Conservation (phyloP, 2,888 invertebrate species). For the Hydrotaea cyrtoneurina region DNA sequence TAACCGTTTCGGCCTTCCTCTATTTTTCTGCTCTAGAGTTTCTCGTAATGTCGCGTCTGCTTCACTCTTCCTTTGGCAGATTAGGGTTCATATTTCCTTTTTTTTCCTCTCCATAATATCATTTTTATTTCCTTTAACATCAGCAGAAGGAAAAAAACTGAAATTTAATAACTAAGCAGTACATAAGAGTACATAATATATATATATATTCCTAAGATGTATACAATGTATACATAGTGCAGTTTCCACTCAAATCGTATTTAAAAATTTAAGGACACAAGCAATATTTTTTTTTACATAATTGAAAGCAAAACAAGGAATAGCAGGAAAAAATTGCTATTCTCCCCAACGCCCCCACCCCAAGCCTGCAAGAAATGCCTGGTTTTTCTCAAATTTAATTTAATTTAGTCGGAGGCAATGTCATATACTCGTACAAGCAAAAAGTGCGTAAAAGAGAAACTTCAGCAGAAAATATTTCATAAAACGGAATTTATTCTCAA, state of each 20-base stretch:
- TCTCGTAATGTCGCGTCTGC: background rate
- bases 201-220: too few relatives aligned
- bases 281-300: background rate
- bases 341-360: too few relatives aligned
- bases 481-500: conserved; percentile 10
- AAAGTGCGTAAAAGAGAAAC: too few relatives aligned
- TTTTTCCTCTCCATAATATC: background rate
- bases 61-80: background rate
- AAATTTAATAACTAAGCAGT: conserved; percentile 20
- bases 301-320: background rate
- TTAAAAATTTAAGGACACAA: conserved; percentile 18
- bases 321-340: background rate
- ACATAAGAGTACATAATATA: background rate
- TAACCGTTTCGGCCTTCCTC: too few relatives aligned
- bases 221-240: background rate
- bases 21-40: background rate
- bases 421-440: background rate
- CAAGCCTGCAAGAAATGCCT: background rate
- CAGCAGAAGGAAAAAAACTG: conserved; percentile 13
- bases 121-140: conserved; percentile 13
- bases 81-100: conserved; percentile 30
- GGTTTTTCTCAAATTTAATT: conserved; percentile 10
- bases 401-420: background rate
- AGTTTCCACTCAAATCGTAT: conserved; percentile 1
- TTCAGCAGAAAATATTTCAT: conserved; percentile 7